A percentile compares a stretch with the other conserved stretches of the same genome.
Conservation (phyloP, 2,888 invertebrate species). For the Choristoneura rosaceana region DNA sequence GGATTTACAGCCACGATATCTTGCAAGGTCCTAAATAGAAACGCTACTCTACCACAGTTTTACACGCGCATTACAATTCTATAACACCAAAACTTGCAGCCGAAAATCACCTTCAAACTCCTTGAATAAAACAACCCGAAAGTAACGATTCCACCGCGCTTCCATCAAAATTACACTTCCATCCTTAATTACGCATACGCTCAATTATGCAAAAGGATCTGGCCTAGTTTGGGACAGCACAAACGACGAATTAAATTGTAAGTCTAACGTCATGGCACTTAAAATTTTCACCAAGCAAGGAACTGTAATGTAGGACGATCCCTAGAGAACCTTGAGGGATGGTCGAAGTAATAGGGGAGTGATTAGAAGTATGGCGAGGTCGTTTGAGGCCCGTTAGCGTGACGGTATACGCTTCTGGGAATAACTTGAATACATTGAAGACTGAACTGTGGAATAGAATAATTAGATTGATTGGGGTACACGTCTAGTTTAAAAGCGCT, state of each 20-base stretch:
- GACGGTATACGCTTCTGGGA: not conserved
- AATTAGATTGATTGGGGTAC: not conserved
- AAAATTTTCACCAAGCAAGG: conserved; percentile 42
- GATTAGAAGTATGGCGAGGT: not conserved
- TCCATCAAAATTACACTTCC: conserved; percentile 39
- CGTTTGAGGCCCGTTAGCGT: not conserved
- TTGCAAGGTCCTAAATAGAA: too few species aligned
- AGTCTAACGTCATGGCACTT: conserved; percentile 40
- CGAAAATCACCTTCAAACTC: too few species aligned
- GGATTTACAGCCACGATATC: too few species aligned
- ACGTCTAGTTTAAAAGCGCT: too few species aligned
- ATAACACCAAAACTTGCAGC: too few species aligned
- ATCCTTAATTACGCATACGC: conserved; percentile 38
- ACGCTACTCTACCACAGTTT: too few species aligned
- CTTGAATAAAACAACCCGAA: not conserved
- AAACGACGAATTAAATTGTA: conserved; percentile 40
- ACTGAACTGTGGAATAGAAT: not conserved
- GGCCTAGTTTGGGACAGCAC: conserved; percentile 36
- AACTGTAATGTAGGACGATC: conserved; percentile 33
- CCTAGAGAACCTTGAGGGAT: conserved; percentile 20
- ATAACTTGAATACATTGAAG: not conserved
- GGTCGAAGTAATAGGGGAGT: conserved; percentile 3
- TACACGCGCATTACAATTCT: too few species aligned
- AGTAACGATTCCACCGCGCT: conserved; percentile 25
- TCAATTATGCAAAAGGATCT: conserved; percentile 40